phyloP scores from a whole-genome alignment of 1,140 invertebrate species.

The Homalodisca vitripennis region DNA sequence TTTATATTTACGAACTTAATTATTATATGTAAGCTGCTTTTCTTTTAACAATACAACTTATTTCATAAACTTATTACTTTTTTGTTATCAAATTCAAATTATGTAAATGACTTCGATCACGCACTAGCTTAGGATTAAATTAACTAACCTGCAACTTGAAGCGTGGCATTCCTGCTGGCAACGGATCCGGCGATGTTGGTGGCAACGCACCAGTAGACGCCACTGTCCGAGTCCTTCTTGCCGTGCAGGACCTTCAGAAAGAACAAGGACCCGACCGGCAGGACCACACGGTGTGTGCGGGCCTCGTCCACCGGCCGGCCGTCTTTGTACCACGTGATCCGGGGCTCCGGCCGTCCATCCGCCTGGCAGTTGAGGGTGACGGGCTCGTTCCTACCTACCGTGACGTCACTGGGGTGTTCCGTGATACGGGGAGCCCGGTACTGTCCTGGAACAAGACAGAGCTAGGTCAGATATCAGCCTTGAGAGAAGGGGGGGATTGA shows the following conservation, averaged over 20 bases:
- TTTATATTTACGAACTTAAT: too few species aligned
- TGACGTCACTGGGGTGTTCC: conserved; percentile 89
- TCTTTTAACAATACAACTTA: too few species aligned
- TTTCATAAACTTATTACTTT: too few species aligned
- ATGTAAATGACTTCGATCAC: too few species aligned
- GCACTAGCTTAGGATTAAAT: too few species aligned
- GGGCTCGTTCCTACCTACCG: conserved; percentile 87
- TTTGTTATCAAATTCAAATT: too few species aligned
- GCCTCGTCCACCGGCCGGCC: conserved; percentile 60
- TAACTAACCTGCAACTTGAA: conserved; percentile 74
- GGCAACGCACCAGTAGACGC: conserved; percentile 86
- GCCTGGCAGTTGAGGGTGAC: conserved; percentile 90
- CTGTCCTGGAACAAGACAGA: conserved; percentile 65
- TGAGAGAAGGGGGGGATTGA: too few species aligned
- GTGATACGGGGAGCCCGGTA: conserved; percentile 85
- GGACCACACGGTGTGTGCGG: conserved; percentile 39
- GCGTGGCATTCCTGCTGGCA: conserved; percentile 68
- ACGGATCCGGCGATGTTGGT: conserved; percentile 79
- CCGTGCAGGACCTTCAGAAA: conserved; percentile 70
- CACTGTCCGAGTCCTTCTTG: conserved; percentile 80
- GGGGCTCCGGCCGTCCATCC: conserved; percentile 88
- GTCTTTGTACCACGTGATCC: conserved; percentile 88
- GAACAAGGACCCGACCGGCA: conserved; percentile 41
- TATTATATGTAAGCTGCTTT: too few species aligned
- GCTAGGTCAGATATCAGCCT: too few species aligned